Evolutionary conservation across 2,888 invertebrate genomes (phyloP), one percentile per base, ranked within the genome.

Genomic region (Pinctada fucata): DNA sequence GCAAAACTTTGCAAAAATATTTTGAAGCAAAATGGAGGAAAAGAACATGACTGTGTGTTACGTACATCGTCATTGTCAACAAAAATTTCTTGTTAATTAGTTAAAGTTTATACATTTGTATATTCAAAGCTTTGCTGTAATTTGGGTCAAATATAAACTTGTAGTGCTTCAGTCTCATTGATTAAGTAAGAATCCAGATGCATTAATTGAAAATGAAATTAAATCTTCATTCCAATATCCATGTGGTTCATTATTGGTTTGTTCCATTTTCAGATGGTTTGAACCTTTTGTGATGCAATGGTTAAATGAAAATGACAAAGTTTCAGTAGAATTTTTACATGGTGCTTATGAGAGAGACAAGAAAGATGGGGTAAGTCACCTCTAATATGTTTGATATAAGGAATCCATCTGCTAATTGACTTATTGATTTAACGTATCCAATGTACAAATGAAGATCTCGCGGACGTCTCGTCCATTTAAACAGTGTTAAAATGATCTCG

Each of bases 201-300:
- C n/a, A n/a, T n/a, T n/a, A n/a, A n/a, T n/a, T n/a, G n/a, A n/a
- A n/a, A n/a, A n/a, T n/a, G n/a, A n/a, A n/a, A n/a, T n/a, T n/a
- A n/a, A n/a, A n/a, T n/a, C n/a, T n/a, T n/a, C n/a, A n/a, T n/a
- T n/a, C n/a, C n/a, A n/a, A n/a, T n/a, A n/a, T n/a, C n/a, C n/a
- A n/a, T n/a, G n/a, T n/a, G n/a, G n/a, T n/a, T n/a, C n/a, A n/a
- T n/a, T n/a, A n/a, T n/a, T n/a, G n/a, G n/a, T n/a, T n/a, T n/a
- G n/a, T n/a, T n/a, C n/a, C n/a, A n/a, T 75, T 80, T 86, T 45
- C 89, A 95, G 94, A 84, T 99, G 99, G 99, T 99, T 99, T 93
- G 99, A 99, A 93, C 99, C 99, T n/a, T 99, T 99, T 93, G 99
- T 99, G 67, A 99, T 99, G 99, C 99, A 99, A 93, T 99, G 99